Evolutionary conservation across 2,797 vertebrate species (phyloP).

Genomic region (Tarsius wallacei): DNA sequence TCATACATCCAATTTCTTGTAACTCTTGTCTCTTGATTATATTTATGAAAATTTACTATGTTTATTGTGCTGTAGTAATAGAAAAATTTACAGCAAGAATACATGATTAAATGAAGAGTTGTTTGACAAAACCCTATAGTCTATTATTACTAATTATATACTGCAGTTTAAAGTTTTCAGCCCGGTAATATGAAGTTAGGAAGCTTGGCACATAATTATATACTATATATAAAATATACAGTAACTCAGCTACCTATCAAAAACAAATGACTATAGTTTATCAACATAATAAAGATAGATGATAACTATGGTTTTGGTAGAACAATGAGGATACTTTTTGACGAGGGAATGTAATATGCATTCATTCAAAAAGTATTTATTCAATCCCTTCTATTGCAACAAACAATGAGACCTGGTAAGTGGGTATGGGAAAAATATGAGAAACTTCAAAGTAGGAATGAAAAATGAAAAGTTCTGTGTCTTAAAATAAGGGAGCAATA

Average conservation of each 20-base stretch:
- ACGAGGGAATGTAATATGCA: background rate
- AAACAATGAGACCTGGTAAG: background rate
- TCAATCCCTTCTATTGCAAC: background rate
- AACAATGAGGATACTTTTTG: background rate
- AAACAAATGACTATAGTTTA: constrained; percentile 15
- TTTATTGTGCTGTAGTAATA: background rate
- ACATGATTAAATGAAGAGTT: background rate
- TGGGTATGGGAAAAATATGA: background rate
- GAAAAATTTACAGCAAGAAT: constrained; percentile 16
- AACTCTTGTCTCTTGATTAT: background rate
- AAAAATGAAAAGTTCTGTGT: background rate
- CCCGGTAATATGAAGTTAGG: background rate
- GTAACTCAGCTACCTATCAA: background rate
- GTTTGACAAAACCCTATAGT: background rate
- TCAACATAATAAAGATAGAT: background rate
- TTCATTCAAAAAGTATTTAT: constrained; percentile 13
- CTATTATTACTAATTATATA: background rate
- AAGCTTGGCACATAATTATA: background rate
- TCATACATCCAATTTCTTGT: background rate
- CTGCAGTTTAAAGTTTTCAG: background rate
- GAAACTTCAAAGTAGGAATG: background rate
- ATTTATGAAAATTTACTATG: background rate
- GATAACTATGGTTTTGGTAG: background rate
- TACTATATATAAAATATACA: background rate
- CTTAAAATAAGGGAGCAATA: background rate